These are phyloP conservation scores for Brachionus koreanus DNA, from an alignment of 1,140 invertebrate species.

Conservation along the genomic window DNA sequence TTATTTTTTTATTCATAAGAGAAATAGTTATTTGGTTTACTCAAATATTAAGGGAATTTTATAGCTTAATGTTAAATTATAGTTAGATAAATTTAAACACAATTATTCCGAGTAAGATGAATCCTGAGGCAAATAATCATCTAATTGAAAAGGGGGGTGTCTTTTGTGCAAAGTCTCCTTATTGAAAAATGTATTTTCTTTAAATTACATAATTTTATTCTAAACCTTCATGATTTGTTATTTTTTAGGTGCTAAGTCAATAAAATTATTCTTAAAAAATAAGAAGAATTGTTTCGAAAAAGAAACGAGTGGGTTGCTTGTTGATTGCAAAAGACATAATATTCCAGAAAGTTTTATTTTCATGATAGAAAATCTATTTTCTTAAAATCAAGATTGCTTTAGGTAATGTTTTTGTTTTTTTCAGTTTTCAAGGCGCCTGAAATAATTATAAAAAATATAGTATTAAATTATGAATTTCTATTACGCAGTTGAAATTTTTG, in stretches of 20 bases:
- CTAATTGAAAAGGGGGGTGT: background rate
- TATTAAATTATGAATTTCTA: background rate
- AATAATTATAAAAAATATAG: background rate
- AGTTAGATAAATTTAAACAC: background rate
- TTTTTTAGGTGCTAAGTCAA: conserved; percentile 2
- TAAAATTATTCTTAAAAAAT: background rate
- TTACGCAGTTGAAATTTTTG: background rate
- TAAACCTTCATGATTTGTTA: background rate
- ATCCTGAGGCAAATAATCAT: background rate
- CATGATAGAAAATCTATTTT: background rate
- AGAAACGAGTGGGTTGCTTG: background rate
- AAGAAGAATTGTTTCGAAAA: background rate
- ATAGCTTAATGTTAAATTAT: background rate
- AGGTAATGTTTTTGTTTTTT: background rate
- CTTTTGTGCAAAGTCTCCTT: background rate
- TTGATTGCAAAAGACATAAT: background rate
- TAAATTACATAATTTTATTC: background rate
- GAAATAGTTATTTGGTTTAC: background rate
- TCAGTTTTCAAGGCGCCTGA: background rate
- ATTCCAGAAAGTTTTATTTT: background rate
- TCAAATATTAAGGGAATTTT: background rate
- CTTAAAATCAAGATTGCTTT: background rate
- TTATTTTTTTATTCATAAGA: no score
- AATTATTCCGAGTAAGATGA: background rate
- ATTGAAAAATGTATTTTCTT: background rate